Base-by-base conservation (phyloP, 2,888 invertebrate genomes). In the Mesodorylaimus sp. region DNA sequence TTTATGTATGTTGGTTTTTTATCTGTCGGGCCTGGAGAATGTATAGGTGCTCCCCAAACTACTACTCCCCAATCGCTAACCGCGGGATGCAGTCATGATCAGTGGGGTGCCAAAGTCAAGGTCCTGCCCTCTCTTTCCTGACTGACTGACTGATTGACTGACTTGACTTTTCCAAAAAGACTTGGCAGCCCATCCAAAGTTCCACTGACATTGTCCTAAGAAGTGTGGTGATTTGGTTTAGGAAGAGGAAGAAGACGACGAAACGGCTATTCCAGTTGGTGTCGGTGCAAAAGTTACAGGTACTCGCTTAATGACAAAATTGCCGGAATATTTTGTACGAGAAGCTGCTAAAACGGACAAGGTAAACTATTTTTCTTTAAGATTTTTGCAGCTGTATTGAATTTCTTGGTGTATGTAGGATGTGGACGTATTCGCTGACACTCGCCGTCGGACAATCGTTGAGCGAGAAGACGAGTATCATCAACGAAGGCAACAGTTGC, bases 391-490 rank as follows among this genome's bases (percentile, higher is more conserved):
- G 23, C 16, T 13, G 16, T 23, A 21, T 42, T 36, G 13, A 41
- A 46, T 47, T 16, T 7, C 16, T 48, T 46, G n/a, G 48, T 49
- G 21, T 16, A n/a, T 52, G 45, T 44, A 52, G 23, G 52, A 53
- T 13, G 57, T 54, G 25, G 54, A 59, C 13, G 60, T 42, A 27
- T 24, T 39, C 38, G 47, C 32, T 36, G 23, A 44, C 16, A 79
- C 86, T 60, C 76, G 88, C 54, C 76, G 83, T 50, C 83, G 86
- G 43, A 89, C 87, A 19, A 87, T 95, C 65, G 85, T 86, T 1
- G 93, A 95, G 61, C 77, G 89, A 57, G 93, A 95, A 73, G 89
- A 93, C 78, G 93, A 95, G 66, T 97, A 97, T 66, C 77, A 86
- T 50, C 83, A 83, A 61, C 81, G 83, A 60, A 76, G 87, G 59